Base-by-base conservation (phyloP, 2,888 invertebrate species). In the Venustoraphidia nigricollis region DNA sequence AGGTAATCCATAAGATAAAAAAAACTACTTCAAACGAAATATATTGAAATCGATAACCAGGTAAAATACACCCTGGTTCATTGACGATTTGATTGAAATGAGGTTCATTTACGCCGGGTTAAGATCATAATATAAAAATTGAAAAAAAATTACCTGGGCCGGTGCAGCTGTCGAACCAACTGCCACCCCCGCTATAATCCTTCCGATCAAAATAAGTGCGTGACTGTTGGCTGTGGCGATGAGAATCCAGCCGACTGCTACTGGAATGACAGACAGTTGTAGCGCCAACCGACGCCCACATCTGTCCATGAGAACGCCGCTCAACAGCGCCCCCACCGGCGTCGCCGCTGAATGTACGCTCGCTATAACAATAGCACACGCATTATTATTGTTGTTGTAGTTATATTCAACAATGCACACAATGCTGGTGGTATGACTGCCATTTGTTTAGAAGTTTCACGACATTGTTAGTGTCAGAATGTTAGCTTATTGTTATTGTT, bases 291-390 rank as follows among this genome's bases (percentile, higher is more conserved):
- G 75, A 48, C 85, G 70, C 1, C 85, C 85, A 56, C 80, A 73
- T 38, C 70, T 70, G 57, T 85, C 85, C 68, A 83, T 79, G 45
- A 83, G 63, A 0, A 82, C 74, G 0, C 84, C 86, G 0, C 84
- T 82, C 36, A 82, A 55, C 57, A 86, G 66, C 0, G 84, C 79
- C 1, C 85, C 86, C 1, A 84, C 59, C 0, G 86, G 86, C 0
- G 85, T 83, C 0, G 85, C 83, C 48, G 83, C 76, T 34, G 85
- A 85, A 60, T 86, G 86, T 10, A 86, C 76, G 57, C 84, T 83
- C 4, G 85, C 86, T 86, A 67, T 9, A 61, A 61, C 48, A 51
- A 50, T 49, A 48, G 35, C 34, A 42, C 34, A 41, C 37, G 40
- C 36, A 27, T 27, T 47, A 36, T 43, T 47, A 42, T 34, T 10